A percentile compares a stretch with the other conserved stretches of the same genome.
phyloP scores from a whole-genome alignment of 2,888 invertebrate genomes.

The Orgyia antiqua region DNA sequence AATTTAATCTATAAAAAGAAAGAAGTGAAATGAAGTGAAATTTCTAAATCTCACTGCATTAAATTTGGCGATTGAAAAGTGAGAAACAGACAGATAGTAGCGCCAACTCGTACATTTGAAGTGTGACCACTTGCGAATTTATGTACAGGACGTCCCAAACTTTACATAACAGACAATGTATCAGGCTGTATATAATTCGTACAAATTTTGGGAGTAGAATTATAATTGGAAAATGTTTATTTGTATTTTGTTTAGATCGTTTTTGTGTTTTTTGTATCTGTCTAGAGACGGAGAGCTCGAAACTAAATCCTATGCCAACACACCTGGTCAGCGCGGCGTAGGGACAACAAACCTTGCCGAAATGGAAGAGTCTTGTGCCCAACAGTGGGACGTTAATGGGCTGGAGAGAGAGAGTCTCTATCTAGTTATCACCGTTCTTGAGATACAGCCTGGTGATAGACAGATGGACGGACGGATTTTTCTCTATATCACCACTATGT shows the following conservation, averaged over 20 bases:
- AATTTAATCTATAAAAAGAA: too few relatives aligned
- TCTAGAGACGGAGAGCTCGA: too few relatives aligned
- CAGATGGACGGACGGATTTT: too few relatives aligned
- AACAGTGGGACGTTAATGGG: too few relatives aligned
- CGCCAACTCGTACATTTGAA: background rate
- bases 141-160: background rate
- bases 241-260: background rate
- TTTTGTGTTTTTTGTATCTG: background rate
- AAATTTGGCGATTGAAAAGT: background rate
- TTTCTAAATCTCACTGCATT: background rate
- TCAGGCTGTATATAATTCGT: conserved; percentile 3
- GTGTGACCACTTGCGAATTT: conserved; percentile 1
- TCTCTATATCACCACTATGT: too few relatives aligned
- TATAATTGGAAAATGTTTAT: conserved; percentile 1
- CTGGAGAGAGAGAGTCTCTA: too few relatives aligned
- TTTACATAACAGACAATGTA: conserved; percentile 3
- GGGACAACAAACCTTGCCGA: too few relatives aligned
- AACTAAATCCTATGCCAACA: too few relatives aligned
- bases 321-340: too few relatives aligned
- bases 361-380: too few relatives aligned
- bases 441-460: too few relatives aligned
- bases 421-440: too few relatives aligned
- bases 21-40: background rate
- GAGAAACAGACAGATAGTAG: conserved; percentile 2
- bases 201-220: conserved; percentile 1